Base-by-base conservation (phyloP, 92 coral and sea anemone genomes). In the Heteractis magnifica region DNA sequence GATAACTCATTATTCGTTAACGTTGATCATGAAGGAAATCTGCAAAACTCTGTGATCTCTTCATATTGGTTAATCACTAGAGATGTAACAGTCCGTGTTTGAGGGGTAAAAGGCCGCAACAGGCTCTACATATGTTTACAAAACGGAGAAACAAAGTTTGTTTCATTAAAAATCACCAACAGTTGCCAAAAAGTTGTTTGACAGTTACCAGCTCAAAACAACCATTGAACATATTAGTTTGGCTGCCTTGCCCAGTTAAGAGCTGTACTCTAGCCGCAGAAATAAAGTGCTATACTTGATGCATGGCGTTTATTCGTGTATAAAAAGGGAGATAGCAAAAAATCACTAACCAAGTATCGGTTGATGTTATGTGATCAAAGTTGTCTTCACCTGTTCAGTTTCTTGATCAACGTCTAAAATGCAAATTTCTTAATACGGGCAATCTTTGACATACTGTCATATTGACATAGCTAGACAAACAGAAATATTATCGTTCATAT, bases 401-500 rank as follows among this genome's bases (percentile, higher is more conserved):
- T 59, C 19, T 81, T 58, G 72, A 79, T 59, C 72, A 51, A 20
- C 21, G 73, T 70, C 73, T 71, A 81, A 81, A 81, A 81, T 81
- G 84, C 74, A 81, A 81, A 81, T 81, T 68, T 26, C 65, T 58
- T 65, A 55, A 59, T 81, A 81, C 77, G 77, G 84, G 84, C 84
- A 70, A 81, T 81, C 84, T 50, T 81, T 51, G 56, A 68, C 18
- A 49, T 50, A 34, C 53, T 81, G 84, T 26, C 84, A 81, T 81
- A 81, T 81, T 81, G 76, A 81, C 77, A n/a, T 49, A 81, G 84
- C 84, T 81, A 68, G 53, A n/a, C 56, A 65, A 81, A 81, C 77
- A 81, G 64, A 81, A 44, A 81, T 81, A 81, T 64, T 70, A 49
- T 81, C 72, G 77, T 56, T 23, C 65, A 62, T 81, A 50, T 76